Conservation (phyloP, 2,888 invertebrate genomes). For the Steromphala cineraria region DNA sequence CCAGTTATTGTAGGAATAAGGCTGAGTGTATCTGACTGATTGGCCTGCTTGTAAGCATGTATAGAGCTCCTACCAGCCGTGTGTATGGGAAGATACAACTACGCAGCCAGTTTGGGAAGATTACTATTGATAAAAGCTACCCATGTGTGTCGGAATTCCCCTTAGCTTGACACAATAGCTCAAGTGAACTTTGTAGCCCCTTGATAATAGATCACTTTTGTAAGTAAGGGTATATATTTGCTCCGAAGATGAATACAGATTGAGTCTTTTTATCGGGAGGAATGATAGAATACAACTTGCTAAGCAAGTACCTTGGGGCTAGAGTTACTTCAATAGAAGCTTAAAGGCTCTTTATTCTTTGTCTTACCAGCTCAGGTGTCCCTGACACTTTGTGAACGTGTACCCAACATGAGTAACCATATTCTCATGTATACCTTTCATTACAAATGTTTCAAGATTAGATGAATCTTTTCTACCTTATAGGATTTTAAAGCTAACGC, state of each 20-base stretch:
- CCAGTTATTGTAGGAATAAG: background rate
- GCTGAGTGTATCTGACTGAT: background rate
- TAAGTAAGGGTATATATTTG: background rate
- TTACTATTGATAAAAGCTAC: background rate
- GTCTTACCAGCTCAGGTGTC: too few species aligned
- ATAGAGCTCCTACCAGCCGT: too few species aligned
- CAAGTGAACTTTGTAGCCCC: background rate
- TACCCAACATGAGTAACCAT: too few species aligned
- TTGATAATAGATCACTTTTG: background rate
- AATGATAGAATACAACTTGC: background rate
- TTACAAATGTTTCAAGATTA: too few species aligned
- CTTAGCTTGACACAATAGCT: background rate
- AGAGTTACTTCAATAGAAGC: too few species aligned
- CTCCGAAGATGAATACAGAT: background rate
- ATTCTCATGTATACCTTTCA: too few species aligned
- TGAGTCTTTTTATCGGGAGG: background rate
- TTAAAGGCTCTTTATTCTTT: too few species aligned
- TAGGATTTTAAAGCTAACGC: too few species aligned
- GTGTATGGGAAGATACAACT: too few species aligned
- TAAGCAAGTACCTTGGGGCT: background rate
- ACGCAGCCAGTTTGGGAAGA: background rate
- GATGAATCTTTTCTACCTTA: too few species aligned
- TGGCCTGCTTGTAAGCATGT: background rate
- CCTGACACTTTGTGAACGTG: too few species aligned
- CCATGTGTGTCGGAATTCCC: conserved; percentile 8